Base-by-base conservation (phyloP, 2,888 invertebrate genomes). In the Anthrax anthrax region DNA sequence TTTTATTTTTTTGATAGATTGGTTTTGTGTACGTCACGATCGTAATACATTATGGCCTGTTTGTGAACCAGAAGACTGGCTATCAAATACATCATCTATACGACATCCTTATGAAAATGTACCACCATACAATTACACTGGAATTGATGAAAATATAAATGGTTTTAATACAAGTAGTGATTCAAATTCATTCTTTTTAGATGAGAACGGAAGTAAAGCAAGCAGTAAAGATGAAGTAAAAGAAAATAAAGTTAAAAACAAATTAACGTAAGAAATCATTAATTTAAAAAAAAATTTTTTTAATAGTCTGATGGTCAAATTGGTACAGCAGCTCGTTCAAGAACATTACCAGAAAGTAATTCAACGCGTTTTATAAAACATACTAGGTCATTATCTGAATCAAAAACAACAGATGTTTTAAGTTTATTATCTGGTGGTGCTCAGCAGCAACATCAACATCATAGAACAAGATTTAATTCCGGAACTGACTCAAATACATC, bases 401-500 rank as follows among this genome's bases (percentile, higher is more conserved):
- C 81, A 0, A 76, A 79, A 62, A 80, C 82, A 2, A 78, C 78
- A 29, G 81, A 81, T 57, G 76, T 64, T 1, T 59, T 67, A 16
- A 65, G 60, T 40, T 44, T 65, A 4, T 52, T 65, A 13, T 57
- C 58, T 19, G 60, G 58, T 41, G 50, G 50, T 37, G 51, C 48
- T 6, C 54, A n/a, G 50, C 50, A 43, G 5, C 46, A 44, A 40
- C 47, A 37, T 39, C 56, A 60, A 62, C 64, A 68, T 60, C 60
- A 73, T 69, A 54, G 75, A 60, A 61, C 75, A 62, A 65, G 75
- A n/a, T 72, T 73, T 52, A 74, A 72, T 61, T 74, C 74, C 2
- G 71, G 76, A 57, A 79, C 80, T n/a, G 86, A 86, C 60, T 85
- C 85, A 2, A 83, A 82, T 48, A 85, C 84, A 1, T 86, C 85